Evolutionary conservation across 2,113 vertebrate genomes (phyloP).

Genomic region (Paralichthys olivaceus): DNA sequence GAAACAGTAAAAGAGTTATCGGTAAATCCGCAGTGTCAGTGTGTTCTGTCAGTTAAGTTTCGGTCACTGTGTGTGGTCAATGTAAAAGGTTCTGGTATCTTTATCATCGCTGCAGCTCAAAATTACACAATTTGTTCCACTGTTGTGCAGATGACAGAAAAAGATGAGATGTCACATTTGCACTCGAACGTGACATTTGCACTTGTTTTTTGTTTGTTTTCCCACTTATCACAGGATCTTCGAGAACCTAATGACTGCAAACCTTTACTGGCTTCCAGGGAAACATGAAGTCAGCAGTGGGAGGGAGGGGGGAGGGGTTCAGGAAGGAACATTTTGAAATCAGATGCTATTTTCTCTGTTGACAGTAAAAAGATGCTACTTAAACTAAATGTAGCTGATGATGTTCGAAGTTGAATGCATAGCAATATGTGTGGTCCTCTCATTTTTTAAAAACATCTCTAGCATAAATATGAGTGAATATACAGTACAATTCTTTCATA

Average conservation of each 20-base stretch:
- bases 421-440: conserved; percentile 73
- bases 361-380: conserved; percentile 8
- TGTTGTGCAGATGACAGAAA: not conserved
- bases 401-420: conserved; percentile 58
- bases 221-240: no score
- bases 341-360: not conserved
- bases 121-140: not conserved
- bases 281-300: not conserved
- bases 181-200: not conserved
- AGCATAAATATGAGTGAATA: conserved; percentile 77
- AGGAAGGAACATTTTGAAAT: not conserved
- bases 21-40: not conserved
- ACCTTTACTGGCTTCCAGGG: not conserved
- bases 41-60: no score
- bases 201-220: no score
- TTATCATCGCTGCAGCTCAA: not conserved
- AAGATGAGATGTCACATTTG: conserved; percentile 11
- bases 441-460: conserved; percentile 47
- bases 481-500: conserved; percentile 72
- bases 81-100: not conserved
- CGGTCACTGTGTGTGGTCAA: not conserved
- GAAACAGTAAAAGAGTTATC: not conserved
- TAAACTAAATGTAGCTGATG: conserved; percentile 25
- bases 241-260: not conserved
- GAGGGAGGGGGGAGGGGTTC: not conserved